phyloP scores from a whole-genome alignment of 2,888 invertebrate species.

The Labia minor region DNA sequence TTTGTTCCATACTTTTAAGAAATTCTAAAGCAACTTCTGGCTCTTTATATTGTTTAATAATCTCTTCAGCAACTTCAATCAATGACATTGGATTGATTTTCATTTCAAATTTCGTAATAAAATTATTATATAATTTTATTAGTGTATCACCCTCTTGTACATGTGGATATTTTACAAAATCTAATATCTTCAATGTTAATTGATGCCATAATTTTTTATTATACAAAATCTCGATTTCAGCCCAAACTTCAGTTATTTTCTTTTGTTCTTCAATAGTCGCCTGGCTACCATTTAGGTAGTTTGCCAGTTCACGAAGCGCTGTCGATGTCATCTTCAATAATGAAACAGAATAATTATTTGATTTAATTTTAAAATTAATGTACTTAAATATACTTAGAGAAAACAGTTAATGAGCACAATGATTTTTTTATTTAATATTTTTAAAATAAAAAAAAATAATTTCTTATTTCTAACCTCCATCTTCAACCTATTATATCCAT shows the following conservation, averaged over 20 bases:
- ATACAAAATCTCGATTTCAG: not conserved
- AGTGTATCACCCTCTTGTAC: not conserved
- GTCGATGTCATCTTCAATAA: not conserved
- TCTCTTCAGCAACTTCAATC: not conserved
- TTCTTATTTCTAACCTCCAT: too few species aligned
- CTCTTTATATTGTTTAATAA: not conserved
- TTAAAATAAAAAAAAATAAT: too few species aligned
- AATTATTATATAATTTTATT: slow-evolving; percentile 14
- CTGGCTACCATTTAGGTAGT: too few species aligned
- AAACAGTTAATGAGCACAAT: too few species aligned
- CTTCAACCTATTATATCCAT: too few species aligned
- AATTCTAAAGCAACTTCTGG: not conserved
- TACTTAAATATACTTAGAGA: too few species aligned
- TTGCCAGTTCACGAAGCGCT: not conserved
- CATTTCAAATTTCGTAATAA: not conserved
- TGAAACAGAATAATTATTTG: too few species aligned
- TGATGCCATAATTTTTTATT: slow-evolving; percentile 16
- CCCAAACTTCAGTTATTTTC: not conserved
- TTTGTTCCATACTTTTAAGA: not conserved
- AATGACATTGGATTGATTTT: slow-evolving; percentile 4
- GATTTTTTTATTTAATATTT: too few species aligned
- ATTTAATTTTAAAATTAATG: too few species aligned
- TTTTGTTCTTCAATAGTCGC: too few species aligned
- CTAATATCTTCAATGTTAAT: not conserved
- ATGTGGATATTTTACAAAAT: not conserved